A percentile compares a stretch with the other conserved stretches of the same genome.
These are phyloP conservation scores for Sminthopsis crassicaudata DNA, from an alignment of 2,113 vertebrate genomes.

Conservation along the genomic window DNA sequence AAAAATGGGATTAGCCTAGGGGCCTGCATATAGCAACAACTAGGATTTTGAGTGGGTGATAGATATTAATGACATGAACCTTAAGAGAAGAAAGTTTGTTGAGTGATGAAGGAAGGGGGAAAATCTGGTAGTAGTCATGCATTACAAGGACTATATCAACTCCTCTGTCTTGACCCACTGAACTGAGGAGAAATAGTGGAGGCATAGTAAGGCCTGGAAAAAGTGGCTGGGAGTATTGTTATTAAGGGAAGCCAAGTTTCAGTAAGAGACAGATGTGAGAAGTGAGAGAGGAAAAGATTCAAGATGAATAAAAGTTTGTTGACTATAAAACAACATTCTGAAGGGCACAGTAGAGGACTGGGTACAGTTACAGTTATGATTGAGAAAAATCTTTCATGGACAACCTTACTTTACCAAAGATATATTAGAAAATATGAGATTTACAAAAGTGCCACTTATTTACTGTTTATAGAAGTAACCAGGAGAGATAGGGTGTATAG, in stretches of 20 bases:
- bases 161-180: neutral
- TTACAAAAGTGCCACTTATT: neutral
- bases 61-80: neutral
- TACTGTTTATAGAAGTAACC: neutral
- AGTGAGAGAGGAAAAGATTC: neutral
- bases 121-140: neutral
- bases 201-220: neutral
- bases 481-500: neutral
- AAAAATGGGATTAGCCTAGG: neutral
- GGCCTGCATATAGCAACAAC: neutral
- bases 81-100: neutral
- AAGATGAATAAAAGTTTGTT: neutral
- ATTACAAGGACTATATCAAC: too few relatives aligned
- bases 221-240: neutral
- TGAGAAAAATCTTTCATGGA: neutral
- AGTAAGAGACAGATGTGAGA: neutral
- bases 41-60: neutral
- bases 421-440: neutral
- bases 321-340: neutral
- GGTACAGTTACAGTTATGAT: neutral
- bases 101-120: neutral
- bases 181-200: neutral
- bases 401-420: neutral
- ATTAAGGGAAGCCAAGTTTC: neutral
- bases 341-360: neutral